phyloP scores from a whole-genome alignment of 2,797 vertebrate species.

The Mormyrops attenuatus region DNA sequence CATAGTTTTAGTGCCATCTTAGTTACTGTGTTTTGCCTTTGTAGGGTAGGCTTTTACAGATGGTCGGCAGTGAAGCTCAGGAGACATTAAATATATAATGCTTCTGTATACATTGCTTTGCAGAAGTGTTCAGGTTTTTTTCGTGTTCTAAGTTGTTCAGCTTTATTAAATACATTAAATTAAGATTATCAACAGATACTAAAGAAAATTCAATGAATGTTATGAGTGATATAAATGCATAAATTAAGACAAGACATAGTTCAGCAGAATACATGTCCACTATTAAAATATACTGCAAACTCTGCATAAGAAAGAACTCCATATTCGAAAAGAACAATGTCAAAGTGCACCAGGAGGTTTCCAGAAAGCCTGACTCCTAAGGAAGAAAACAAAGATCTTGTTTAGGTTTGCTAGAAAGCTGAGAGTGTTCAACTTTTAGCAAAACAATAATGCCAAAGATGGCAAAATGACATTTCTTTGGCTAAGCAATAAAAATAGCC shows the following conservation, averaged over 20 bases:
- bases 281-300: neutral
- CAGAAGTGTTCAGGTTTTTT: neutral
- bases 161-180: neutral
- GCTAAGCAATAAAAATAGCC: neutral
- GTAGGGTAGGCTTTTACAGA: neutral
- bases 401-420: neutral
- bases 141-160: neutral
- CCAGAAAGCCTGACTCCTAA: neutral
- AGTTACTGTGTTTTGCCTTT: neutral
- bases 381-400: neutral
- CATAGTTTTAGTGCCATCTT: neutral
- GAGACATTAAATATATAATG: neutral
- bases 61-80: neutral
- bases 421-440: neutral
- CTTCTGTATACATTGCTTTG: neutral
- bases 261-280: neutral
- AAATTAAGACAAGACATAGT: neutral
- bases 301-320: neutral
- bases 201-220: neutral
- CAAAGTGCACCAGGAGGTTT: neutral
- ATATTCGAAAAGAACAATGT: neutral
- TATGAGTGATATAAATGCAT: neutral
- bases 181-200: neutral
- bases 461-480: neutral
- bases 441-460: neutral